These are phyloP conservation scores for Spea hammondii DNA, from an alignment of 2,797 vertebrate species.

Conservation along the genomic window DNA sequence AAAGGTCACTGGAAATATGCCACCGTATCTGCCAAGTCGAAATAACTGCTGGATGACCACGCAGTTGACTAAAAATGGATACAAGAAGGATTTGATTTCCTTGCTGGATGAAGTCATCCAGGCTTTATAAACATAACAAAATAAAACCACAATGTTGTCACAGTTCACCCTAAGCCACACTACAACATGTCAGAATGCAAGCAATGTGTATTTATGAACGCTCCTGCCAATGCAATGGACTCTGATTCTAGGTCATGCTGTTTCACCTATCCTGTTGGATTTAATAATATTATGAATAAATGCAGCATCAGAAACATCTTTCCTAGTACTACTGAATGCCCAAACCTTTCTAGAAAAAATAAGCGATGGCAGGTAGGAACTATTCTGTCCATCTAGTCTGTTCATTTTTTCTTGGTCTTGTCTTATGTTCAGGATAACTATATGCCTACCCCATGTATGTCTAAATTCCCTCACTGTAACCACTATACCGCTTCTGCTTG, in stretches of 20 bases:
- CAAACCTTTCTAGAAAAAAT: too few relatives aligned
- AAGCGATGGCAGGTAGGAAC: too few relatives aligned
- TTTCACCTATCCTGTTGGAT: too few relatives aligned
- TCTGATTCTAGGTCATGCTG: not conserved
- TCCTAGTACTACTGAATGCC: too few relatives aligned
- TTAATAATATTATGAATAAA: too few relatives aligned
- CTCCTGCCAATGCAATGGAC: not conserved
- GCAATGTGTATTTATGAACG: not conserved
- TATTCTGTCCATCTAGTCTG: too few relatives aligned
- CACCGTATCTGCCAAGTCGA: not conserved
- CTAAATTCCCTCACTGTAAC: too few relatives aligned
- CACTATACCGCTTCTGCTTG: too few relatives aligned
- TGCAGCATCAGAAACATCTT: too few relatives aligned
- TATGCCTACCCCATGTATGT: too few relatives aligned
- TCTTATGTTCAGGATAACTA: too few relatives aligned
- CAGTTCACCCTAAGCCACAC: slow-evolving; percentile 42
- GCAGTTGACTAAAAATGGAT: slow-evolving; percentile 35
- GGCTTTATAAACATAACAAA: not conserved
- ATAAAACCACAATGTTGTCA: slow-evolving; percentile 8
- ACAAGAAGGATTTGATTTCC: not conserved
- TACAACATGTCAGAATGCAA: slow-evolving; percentile 12
- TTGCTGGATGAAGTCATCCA: slow-evolving; percentile 16
- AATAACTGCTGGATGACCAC: not conserved
- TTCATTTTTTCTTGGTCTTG: too few relatives aligned
- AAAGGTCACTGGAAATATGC: slow-evolving; percentile 32